These are phyloP conservation scores for Bothrops jararaca DNA, from an alignment of 2,113 vertebrate species.

Conservation along the genomic window DNA sequence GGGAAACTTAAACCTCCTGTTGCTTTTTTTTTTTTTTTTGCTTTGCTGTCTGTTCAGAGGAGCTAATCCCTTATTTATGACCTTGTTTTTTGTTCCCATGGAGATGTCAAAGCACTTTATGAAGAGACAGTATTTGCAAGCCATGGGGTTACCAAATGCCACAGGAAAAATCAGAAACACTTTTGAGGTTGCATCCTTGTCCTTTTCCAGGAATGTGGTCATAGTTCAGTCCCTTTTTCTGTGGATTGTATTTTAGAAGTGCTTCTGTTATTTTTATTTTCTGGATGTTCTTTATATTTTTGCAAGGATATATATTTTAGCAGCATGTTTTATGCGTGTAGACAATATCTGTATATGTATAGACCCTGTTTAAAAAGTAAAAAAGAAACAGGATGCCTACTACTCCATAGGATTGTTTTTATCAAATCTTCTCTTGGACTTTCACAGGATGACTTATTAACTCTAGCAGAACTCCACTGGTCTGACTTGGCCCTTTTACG, in stretches of 20 bases:
- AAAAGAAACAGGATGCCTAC: background rate
- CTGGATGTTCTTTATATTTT: background rate
- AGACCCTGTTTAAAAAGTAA: background rate
- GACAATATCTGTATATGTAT: background rate
- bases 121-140: conserved; percentile 58
- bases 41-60: conserved; percentile 51
- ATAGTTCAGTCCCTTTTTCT: background rate
- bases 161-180: conserved; percentile 46
- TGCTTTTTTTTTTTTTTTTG: conserved; percentile 23
- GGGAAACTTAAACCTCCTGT: background rate
- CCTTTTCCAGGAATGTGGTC: conserved; percentile 4
- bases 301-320: background rate
- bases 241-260: background rate
- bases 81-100: conserved; percentile 68
- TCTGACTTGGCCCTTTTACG: background rate
- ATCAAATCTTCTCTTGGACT: conserved; percentile 8
- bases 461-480: conserved; percentile 19
- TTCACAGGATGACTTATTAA: conserved; percentile 31
- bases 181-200: background rate
- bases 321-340: background rate
- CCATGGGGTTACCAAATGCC: conserved; percentile 65
- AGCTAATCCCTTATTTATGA: conserved; percentile 70
- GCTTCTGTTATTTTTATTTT: background rate
- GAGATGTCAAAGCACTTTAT: conserved; percentile 60
- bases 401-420: background rate